phyloP scores from a whole-genome alignment of 1,140 invertebrate species.

The Bombus cullumanus region DNA sequence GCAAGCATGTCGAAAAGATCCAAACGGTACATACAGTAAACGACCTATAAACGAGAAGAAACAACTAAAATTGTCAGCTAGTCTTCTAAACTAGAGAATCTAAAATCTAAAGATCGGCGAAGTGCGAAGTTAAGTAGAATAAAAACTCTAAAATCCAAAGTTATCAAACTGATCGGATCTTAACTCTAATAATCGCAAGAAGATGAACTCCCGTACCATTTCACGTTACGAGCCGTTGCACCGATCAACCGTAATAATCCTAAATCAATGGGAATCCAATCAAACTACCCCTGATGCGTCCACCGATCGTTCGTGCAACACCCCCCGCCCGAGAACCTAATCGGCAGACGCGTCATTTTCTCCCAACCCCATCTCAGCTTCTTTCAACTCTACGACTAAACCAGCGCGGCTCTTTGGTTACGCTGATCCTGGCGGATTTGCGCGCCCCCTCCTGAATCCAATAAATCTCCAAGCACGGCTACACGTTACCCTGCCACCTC shows the following conservation, averaged over 20 bases:
- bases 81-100: no score
- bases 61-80: no score
- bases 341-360: conserved; percentile 18
- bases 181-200: background rate
- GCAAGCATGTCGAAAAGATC: no score
- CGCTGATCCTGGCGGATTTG: conserved; percentile 63
- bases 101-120: no score
- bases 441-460: conserved; percentile 45
- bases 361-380: background rate
- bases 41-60: no score
- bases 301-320: background rate
- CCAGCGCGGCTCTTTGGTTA: conserved; percentile 44
- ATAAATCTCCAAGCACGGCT: conserved; percentile 57
- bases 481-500: conserved; percentile 44
- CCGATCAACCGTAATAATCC: background rate
- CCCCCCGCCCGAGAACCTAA: background rate
- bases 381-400: conserved; percentile 13
- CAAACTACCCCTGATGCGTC: background rate
- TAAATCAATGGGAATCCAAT: background rate
- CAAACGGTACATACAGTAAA: no score
- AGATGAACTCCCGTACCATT: background rate
- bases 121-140: no score
- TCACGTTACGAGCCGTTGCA: background rate
- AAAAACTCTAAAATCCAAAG: no score
- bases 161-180: background rate